These are phyloP conservation scores for Tichodroma muraria DNA, from an alignment of 2,113 vertebrate genomes.

Conservation along the genomic window DNA sequence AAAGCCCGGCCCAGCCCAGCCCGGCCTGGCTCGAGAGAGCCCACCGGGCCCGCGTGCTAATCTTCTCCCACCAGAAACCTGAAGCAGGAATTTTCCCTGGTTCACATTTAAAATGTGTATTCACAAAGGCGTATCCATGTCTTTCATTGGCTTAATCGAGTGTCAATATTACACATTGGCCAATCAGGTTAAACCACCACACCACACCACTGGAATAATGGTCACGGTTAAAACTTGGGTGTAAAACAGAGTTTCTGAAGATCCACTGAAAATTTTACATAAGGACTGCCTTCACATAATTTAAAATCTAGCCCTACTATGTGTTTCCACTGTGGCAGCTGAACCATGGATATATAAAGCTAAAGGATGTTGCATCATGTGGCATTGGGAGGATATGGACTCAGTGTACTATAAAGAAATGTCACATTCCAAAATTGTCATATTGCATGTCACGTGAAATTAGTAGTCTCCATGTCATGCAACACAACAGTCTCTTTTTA, in stretches of 20 bases:
- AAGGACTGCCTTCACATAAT: background rate
- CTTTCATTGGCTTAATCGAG: no score
- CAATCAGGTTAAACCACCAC: no score
- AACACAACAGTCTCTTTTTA: constrained; percentile 52
- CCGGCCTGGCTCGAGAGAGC: no score
- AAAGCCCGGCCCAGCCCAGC: no score
- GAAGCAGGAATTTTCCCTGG: no score
- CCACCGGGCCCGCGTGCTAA: no score
- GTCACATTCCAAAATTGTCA: constrained; percentile 72
- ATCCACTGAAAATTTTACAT: constrained; percentile 8
- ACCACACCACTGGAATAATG: background rate
- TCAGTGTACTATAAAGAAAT: constrained; percentile 68
- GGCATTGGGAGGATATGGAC: background rate
- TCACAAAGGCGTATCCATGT: no score
- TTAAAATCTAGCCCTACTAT: constrained; percentile 15
- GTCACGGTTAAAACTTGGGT: constrained; percentile 10
- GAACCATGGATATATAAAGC: constrained; percentile 32
- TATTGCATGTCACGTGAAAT: no score
- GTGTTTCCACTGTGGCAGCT: background rate
- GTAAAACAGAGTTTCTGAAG: constrained; percentile 25
- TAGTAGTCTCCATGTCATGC: constrained; percentile 44
- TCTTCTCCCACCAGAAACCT: no score
- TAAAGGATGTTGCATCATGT: background rate
- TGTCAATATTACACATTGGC: no score
- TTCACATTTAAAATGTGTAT: no score